A percentile compares a stretch with the other conserved stretches of the same genome.
Evolutionary conservation across 2,113 vertebrate genomes (phyloP).

Genomic region (Struthio camelus): DNA sequence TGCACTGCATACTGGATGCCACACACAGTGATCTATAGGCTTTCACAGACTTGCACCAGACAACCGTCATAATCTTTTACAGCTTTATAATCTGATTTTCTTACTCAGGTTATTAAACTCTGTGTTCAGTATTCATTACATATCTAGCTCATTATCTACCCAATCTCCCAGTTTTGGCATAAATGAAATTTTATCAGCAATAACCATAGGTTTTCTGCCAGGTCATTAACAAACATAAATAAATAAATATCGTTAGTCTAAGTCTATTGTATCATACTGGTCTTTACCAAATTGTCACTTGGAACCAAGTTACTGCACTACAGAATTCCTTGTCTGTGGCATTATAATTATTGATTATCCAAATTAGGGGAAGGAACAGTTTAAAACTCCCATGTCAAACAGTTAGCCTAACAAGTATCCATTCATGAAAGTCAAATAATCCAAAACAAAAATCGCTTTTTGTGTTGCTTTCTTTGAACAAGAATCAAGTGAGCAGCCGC

Average conservation of each 20-base stretch:
- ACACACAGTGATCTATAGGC: too few species aligned
- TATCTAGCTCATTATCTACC: background rate
- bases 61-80: background rate
- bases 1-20: background rate
- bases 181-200: background rate
- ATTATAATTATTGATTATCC: fast-evolving
- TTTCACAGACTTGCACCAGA: background rate
- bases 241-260: fast-evolving
- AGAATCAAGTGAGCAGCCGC: background rate
- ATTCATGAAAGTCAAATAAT: fast-evolving
- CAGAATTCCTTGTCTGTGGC: background rate
- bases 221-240: background rate
- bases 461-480: background rate
- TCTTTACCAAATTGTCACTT: fast-evolving
- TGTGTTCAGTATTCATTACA: background rate
- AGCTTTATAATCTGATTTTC: background rate
- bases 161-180: background rate
- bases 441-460: background rate
- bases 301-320: fast-evolving
- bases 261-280: background rate
- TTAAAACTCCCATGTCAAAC: background rate
- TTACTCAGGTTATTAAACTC: background rate
- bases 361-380: background rate
- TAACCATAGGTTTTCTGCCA: background rate
- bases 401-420: fast-evolving